Evolutionary conservation across 53 echinoderm and acorn worm genomes (phyloP).

Genomic region (Mesocentrotus franciscanus): DNA sequence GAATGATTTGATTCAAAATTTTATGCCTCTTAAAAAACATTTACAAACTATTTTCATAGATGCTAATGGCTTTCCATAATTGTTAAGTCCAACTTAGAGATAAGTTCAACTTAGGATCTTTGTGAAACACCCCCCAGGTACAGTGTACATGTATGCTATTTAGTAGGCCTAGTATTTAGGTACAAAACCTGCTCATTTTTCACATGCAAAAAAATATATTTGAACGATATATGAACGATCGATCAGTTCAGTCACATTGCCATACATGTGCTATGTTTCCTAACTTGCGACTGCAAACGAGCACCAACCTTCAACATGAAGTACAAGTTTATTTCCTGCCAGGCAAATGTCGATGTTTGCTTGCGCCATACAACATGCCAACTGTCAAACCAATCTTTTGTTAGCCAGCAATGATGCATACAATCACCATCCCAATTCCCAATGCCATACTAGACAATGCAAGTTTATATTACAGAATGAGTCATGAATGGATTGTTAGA

Average conservation of each 20-base stretch:
- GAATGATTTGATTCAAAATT: too few relatives aligned
- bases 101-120: too few relatives aligned
- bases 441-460: not conserved
- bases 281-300: not conserved
- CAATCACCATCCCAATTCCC: not conserved
- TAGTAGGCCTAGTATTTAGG: too few relatives aligned
- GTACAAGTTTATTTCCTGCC: not conserved
- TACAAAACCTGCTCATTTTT: too few relatives aligned
- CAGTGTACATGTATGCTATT: too few relatives aligned
- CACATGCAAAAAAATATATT: too few relatives aligned
- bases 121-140: too few relatives aligned
- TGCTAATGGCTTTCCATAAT: too few relatives aligned
- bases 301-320: not conserved
- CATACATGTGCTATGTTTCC: not conserved
- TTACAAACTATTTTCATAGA: too few relatives aligned
- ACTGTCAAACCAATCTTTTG: not conserved
- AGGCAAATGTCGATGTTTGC: not conserved
- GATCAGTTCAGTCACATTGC: not conserved
- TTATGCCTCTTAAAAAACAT: too few relatives aligned
- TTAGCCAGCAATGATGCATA: not conserved
- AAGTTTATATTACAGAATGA: not conserved
- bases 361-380: not conserved
- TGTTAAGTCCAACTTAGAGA: too few relatives aligned
- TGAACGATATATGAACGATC: not conserved
- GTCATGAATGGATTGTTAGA: constrained; percentile 3